Percentiles rank a stretch among this genome's conserved stretches.
Conservation (phyloP, 2,888 invertebrate genomes). For the Zygaena filipendulae region DNA sequence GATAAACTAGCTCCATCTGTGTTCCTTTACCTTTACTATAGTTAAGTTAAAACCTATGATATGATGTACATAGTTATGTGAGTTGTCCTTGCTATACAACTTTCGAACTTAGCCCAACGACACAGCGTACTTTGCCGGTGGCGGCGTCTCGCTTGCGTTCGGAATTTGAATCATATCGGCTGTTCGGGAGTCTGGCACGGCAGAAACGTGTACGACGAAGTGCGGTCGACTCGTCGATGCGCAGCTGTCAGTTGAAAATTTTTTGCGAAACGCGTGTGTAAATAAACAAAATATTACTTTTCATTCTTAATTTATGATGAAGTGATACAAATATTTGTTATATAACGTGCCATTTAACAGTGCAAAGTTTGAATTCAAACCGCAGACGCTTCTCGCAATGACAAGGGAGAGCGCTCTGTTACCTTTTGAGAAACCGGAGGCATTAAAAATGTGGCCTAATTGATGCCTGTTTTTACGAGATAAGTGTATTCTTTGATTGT, state of each 20-base stretch:
- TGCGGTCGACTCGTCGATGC: slow-evolving; percentile 67
- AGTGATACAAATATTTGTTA: slow-evolving; percentile 61
- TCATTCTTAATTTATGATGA: slow-evolving; percentile 50
- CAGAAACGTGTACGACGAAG: slow-evolving; percentile 68
- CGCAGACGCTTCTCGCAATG: slow-evolving; percentile 67
- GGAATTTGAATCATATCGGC: slow-evolving; percentile 50
- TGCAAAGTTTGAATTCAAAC: slow-evolving; percentile 53
- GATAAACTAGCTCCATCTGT: no score
- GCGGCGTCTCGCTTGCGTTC: slow-evolving; percentile 27
- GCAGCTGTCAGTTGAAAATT: slow-evolving; percentile 60
- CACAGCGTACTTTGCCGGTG: slow-evolving; percentile 32
- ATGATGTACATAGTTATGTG: slow-evolving; percentile 21
- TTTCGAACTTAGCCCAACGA: slow-evolving; percentile 53
- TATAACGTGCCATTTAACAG: slow-evolving; percentile 48
- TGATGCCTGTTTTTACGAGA: slow-evolving; percentile 49
- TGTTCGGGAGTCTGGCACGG: slow-evolving; percentile 28
- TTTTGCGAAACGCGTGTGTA: slow-evolving; percentile 63
- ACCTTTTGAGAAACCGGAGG: slow-evolving; percentile 65
- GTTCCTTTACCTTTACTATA: no score
- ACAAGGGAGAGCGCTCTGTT: slow-evolving; percentile 64
- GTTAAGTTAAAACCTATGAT: no score
- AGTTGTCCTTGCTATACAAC: slow-evolving; percentile 53
- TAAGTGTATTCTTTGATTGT: slow-evolving; percentile 61
- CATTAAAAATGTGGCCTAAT: slow-evolving; percentile 64
- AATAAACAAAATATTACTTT: slow-evolving; percentile 62